Evolutionary conservation across 2,888 invertebrate genomes (phyloP).

Genomic region (Tetramorium bicarinatum): DNA sequence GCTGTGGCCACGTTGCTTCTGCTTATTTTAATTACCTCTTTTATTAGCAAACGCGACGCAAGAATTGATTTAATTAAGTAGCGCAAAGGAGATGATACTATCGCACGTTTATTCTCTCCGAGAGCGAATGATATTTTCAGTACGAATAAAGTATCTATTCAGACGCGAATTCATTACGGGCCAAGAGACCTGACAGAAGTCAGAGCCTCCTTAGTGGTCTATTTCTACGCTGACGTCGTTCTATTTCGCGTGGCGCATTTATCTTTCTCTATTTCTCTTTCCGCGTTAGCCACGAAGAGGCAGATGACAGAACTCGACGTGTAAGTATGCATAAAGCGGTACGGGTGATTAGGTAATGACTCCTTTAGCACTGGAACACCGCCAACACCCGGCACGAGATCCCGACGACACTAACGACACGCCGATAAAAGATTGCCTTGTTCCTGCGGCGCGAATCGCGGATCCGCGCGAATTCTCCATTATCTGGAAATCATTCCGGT

Average conservation of each 20-base stretch:
- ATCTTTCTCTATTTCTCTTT: conserved; percentile 58
- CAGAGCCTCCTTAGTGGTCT: conserved; percentile 25
- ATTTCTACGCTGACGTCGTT: conserved; percentile 47
- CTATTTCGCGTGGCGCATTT: conserved; percentile 54
- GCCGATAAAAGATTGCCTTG: conserved; percentile 75
- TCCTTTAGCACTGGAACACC: conserved; percentile 66
- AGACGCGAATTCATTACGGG: conserved; percentile 36
- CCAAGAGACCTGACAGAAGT: conserved; percentile 1
- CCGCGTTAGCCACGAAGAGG: conserved; percentile 49
- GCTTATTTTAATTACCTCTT: conserved; percentile 6
- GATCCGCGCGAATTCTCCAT: conserved; percentile 31
- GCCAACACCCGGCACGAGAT: conserved; percentile 67
- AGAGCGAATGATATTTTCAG: conserved; percentile 20
- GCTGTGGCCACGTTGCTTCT: background rate
- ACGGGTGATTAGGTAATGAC: conserved; percentile 76
- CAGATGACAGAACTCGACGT: conserved; percentile 64
- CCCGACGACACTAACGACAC: conserved; percentile 71
- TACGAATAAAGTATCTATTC: conserved; percentile 37
- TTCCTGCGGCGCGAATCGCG: conserved; percentile 22
- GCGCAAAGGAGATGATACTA: background rate
- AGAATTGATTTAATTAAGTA: conserved; percentile 3
- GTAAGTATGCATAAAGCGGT: conserved; percentile 73
- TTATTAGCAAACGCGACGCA: conserved; percentile 2
- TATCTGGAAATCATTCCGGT: conserved; percentile 15
- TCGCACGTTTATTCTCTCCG: background rate